Percentiles rank a stretch among this genome's conserved stretches.
Conservation (phyloP, 2,797 vertebrate genomes). For the Buphagus erythrorhynchus region DNA sequence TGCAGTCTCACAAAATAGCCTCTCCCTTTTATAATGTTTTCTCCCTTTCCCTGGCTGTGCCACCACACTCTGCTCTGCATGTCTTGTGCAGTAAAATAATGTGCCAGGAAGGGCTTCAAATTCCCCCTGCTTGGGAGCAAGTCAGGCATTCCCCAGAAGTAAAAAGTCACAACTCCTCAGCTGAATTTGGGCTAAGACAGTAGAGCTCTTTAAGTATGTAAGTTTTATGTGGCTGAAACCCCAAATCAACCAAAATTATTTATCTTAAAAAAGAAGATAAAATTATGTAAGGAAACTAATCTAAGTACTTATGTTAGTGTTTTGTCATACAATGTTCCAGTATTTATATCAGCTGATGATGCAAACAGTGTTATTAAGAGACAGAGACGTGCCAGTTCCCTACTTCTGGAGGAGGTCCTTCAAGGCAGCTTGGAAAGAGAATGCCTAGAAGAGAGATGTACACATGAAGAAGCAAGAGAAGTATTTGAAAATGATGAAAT, state of each 20-base stretch:
- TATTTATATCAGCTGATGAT: slow-evolving; percentile 71
- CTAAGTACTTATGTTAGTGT: not conserved
- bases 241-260: not conserved
- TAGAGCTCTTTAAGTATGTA: not conserved
- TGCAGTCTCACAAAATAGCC: not conserved
- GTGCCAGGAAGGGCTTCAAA: not conserved
- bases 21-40: not conserved
- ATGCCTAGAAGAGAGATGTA: slow-evolving; percentile 87
- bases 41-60: not conserved
- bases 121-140: not conserved
- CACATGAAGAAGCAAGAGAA: slow-evolving; percentile 88
- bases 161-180: not conserved
- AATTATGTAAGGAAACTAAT: not conserved
- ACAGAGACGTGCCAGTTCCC: slow-evolving; percentile 78
- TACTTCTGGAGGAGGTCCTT: slow-evolving; percentile 86
- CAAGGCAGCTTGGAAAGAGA: slow-evolving; percentile 89
- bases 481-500: slow-evolving; percentile 79
- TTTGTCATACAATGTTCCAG: slow-evolving; percentile 54
- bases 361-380: slow-evolving; percentile 79
- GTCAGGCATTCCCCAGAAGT: not conserved
- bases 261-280: not conserved
- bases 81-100: not conserved
- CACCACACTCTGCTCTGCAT: not conserved
- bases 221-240: not conserved
- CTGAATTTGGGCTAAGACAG: not conserved